Base-by-base conservation (phyloP, 53 echinoderm and acorn worm genomes). In the Patiria pectinifera region DNA sequence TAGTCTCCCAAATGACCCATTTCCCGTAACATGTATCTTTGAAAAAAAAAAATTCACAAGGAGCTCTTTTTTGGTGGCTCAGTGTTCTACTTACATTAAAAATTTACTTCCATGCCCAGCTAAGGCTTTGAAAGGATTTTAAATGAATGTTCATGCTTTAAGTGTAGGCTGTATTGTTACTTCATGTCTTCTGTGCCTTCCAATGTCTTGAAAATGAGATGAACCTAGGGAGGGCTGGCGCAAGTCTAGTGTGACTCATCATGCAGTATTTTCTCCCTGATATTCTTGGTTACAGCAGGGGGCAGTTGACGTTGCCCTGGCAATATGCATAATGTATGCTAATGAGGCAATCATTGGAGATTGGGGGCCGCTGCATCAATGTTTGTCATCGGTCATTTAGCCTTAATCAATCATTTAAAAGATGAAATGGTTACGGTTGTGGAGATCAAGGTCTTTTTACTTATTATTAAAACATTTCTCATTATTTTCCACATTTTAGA, bases 211-310 rank as follows among this genome's bases (percentile, higher is more conserved):
- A 79, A 45, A 45, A 79, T 79, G 11, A 35, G 24, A 76, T 77
- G 24, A 14, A 88, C 53, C 53, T 0, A 6, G 35, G 35, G 35
- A 53, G 69, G 90, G 80, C 80, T 90, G 81, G n/a, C 15, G 69
- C 90, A 90, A 90, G 81, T 90, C 90, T 90, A 46, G 13, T 63
- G 77, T 90, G 90, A 90, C 63, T 90, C 90, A 89, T 78, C 79
- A 48, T 61, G 22, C 49, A 6, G 86, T 59, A 63, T 90, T 66
- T 18, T 62, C 80, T 81, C 80, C 80, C 66, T 23, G 23, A 45
- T 62, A 47, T 80, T 80, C 44, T 45, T 60, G 35, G 45, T 81
- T 81, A 46, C 63, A 58, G 87, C 61, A 53, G 74, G 71, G 8
- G 89, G 4, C n/a, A 59, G 48, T 80, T 89, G n/a, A 48, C 78